Conservation (phyloP, 2,888 invertebrate genomes). For the Eurytoma californica region DNA sequence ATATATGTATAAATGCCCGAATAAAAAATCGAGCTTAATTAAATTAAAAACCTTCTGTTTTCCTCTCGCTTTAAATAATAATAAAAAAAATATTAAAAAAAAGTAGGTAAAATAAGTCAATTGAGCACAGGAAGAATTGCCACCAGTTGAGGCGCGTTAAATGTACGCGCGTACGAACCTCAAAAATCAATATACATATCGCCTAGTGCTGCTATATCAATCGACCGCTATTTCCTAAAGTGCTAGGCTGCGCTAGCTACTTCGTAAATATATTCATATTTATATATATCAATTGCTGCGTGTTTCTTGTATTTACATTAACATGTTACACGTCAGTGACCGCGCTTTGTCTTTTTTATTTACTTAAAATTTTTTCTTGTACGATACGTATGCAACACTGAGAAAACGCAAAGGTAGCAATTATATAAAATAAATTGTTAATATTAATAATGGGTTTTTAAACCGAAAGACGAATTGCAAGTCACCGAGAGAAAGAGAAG, state of each 20-base stretch:
- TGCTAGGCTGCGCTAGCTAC: constrained; percentile 57
- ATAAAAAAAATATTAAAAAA: constrained; percentile 35
- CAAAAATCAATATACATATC: constrained; percentile 57
- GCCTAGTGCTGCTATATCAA: constrained; percentile 55
- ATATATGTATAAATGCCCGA: constrained; percentile 40
- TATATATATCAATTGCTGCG: constrained; percentile 57
- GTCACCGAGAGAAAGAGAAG: constrained; percentile 33
- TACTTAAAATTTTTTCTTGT: constrained; percentile 43
- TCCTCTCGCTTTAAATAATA: constrained; percentile 43
- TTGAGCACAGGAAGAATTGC: constrained; percentile 56
- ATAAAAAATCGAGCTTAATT: constrained; percentile 47
- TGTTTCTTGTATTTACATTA: constrained; percentile 57
- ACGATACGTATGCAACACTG: constrained; percentile 57
- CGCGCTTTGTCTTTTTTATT: constrained; percentile 52
- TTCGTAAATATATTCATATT: constrained; percentile 55
- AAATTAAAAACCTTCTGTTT: constrained; percentile 53
- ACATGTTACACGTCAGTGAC: constrained; percentile 56
- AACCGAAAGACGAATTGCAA: constrained; percentile 56
- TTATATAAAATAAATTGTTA: constrained; percentile 51
- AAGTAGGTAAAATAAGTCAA: constrained; percentile 43
- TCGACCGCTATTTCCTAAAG: constrained; percentile 54
- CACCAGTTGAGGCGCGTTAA: constrained; percentile 53
- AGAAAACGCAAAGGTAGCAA: constrained; percentile 55
- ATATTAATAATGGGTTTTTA: constrained; percentile 38
- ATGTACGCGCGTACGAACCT: constrained; percentile 48